phyloP scores from a whole-genome alignment of 2,113 vertebrate species.

The Heterocephalus glaber region DNA sequence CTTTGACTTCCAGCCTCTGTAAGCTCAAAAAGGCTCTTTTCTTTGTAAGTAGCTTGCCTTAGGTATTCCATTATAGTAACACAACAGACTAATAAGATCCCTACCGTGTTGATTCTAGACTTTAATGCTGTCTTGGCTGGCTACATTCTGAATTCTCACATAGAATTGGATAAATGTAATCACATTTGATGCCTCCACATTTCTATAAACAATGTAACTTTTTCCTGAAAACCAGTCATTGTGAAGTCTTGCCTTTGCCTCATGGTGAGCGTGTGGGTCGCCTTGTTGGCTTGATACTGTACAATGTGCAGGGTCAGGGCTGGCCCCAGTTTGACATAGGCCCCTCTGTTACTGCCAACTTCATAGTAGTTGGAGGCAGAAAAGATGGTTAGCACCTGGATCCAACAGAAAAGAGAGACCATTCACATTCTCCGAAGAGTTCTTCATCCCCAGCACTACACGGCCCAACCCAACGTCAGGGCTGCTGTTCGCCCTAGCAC shows the following conservation, averaged over 20 bases:
- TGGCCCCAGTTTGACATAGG: conserved; percentile 92
- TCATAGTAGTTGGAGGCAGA: conserved; percentile 98
- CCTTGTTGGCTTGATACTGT: conserved; percentile 93
- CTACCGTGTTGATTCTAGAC: not conserved
- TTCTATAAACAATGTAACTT: not conserved
- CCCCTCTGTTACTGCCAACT: conserved; percentile 95
- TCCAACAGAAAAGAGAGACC: conserved; percentile 28
- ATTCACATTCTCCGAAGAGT: not conserved
- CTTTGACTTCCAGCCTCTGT: not conserved
- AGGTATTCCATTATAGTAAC: not conserved
- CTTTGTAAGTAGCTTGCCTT: not conserved
- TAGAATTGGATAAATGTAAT: not conserved
- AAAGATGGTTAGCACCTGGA: conserved; percentile 96
- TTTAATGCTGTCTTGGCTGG: not conserved
- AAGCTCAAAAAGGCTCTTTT: not conserved
- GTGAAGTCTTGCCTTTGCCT: conserved; percentile 90
- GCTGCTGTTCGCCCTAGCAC: not conserved
- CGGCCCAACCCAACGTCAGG: not conserved
- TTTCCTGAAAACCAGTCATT: not conserved
- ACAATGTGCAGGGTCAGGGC: conserved; percentile 92
- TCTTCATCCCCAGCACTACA: fast-evolving
- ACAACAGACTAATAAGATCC: not conserved
- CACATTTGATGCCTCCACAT: not conserved
- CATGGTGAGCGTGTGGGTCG: conserved; percentile 89
- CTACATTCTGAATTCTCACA: not conserved